Conservation (phyloP, 2,113 vertebrate genomes). For the Panthera leo region DNA sequence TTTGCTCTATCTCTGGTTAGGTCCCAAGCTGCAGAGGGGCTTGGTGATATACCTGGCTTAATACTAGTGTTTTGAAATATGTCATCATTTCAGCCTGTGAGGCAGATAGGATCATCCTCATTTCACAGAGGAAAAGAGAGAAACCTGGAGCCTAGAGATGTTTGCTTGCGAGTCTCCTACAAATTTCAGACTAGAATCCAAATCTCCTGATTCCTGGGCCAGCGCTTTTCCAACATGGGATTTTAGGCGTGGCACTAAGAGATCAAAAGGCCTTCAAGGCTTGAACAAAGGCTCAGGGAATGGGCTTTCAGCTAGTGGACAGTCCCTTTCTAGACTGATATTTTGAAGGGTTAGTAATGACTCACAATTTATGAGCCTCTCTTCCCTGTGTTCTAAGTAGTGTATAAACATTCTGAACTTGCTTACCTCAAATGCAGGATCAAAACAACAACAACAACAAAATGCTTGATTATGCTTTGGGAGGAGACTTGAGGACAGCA, state of each 20-base stretch:
- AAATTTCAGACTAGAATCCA: not conserved
- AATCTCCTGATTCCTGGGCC: not conserved
- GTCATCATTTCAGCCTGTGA: not conserved
- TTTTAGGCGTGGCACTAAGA: not conserved
- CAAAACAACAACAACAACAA: not conserved
- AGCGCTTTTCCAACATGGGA: not conserved
- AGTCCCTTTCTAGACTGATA: not conserved
- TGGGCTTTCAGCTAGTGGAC: not conserved
- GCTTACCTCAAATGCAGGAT: not conserved
- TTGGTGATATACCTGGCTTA: not conserved
- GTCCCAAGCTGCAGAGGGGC: not conserved
- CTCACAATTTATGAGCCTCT: not conserved
- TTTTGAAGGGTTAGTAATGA: constrained; percentile 37
- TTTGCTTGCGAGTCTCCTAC: not conserved
- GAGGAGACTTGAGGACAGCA: not conserved
- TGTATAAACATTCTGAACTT: not conserved
- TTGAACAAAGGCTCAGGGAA: not conserved
- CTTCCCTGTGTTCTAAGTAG: not conserved
- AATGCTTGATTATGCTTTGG: not conserved
- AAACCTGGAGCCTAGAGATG: not conserved
- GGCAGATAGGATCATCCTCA: not conserved
- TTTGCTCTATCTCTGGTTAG: not conserved
- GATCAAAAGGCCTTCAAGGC: not conserved
- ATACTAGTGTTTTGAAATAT: not conserved
- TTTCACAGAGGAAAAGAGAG: not conserved